Conservation (phyloP, 2,888 invertebrate species). For the Folsomia candida region DNA sequence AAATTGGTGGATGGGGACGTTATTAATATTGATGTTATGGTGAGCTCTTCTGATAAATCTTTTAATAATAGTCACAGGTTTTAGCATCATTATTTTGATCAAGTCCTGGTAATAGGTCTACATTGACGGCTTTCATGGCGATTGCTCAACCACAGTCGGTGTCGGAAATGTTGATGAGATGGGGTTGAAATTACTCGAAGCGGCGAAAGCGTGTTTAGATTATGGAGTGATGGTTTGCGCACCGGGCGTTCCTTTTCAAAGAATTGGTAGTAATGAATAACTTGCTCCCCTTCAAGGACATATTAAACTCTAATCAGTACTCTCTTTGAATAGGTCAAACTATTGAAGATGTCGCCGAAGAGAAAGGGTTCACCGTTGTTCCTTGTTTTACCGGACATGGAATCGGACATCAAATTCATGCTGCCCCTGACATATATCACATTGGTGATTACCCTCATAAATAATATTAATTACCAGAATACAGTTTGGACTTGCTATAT, state of each 20-base stretch:
- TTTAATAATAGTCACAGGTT: background rate
- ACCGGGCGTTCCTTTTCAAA: slow-evolving; percentile 58
- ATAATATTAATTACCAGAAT: no score
- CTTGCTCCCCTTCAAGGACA: background rate
- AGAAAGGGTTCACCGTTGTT: slow-evolving; percentile 66
- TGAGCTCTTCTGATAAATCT: slow-evolving; percentile 56
- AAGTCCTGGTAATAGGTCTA: slow-evolving; percentile 67
- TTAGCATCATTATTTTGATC: background rate
- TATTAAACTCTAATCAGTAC: background rate
- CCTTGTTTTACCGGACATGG: slow-evolving; percentile 88
- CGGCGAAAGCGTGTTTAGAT: slow-evolving; percentile 69
- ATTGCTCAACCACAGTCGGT: slow-evolving; percentile 81
- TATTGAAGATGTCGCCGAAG: slow-evolving; percentile 65
- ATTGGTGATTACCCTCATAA: slow-evolving; percentile 67
- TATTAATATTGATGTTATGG: slow-evolving; percentile 86
- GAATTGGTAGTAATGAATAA: slow-evolving; percentile 55
- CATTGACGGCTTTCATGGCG: slow-evolving; percentile 83
- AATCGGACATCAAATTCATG: slow-evolving; percentile 88
- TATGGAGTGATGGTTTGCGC: slow-evolving; percentile 61
- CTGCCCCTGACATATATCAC: slow-evolving; percentile 85
- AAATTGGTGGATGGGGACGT: slow-evolving; percentile 81
- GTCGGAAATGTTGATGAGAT: slow-evolving; percentile 78
- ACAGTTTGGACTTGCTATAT: no score
- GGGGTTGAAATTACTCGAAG: slow-evolving; percentile 67
- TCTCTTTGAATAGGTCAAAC: slow-evolving; percentile 57